A percentile compares a stretch with the other conserved stretches of the same genome.
Evolutionary conservation across 2,797 vertebrate genomes (phyloP).

Genomic region (Crocidura indochinensis): DNA sequence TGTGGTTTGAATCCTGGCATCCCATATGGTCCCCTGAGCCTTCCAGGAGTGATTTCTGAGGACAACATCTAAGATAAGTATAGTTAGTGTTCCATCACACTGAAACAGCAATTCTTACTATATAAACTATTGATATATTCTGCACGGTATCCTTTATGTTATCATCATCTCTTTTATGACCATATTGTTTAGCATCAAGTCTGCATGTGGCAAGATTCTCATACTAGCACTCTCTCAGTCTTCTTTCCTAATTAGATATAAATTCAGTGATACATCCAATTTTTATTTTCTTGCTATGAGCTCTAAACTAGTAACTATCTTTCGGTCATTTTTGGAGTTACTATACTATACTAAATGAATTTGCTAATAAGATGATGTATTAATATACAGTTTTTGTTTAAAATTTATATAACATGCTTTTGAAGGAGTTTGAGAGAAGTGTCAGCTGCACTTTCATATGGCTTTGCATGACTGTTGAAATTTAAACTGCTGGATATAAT

Average conservation of each 20-base stretch:
- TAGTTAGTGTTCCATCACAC: slow-evolving; percentile 47
- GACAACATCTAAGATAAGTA: slow-evolving; percentile 53
- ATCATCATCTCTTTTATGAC: slow-evolving; percentile 78
- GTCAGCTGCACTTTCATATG: slow-evolving; percentile 84
- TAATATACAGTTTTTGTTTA: slow-evolving; percentile 70
- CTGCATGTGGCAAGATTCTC: slow-evolving; percentile 82
- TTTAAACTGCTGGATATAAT: slow-evolving; percentile 82
- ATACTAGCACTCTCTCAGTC: slow-evolving; percentile 89
- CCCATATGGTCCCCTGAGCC: too few species aligned
- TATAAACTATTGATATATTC: slow-evolving; percentile 73
- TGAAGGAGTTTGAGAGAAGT: slow-evolving; percentile 89
- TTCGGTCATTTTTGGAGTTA: slow-evolving; percentile 60
- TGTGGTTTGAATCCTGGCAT: too few species aligned
- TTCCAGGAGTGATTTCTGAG: neutral
- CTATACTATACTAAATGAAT: slow-evolving; percentile 67
- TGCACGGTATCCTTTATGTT: slow-evolving; percentile 88
- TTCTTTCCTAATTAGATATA: slow-evolving; percentile 72
- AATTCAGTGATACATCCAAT: slow-evolving; percentile 12
- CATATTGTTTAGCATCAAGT: slow-evolving; percentile 86
- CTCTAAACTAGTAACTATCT: slow-evolving; percentile 54
- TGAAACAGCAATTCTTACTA: slow-evolving; percentile 58
- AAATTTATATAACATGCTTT: slow-evolving; percentile 16
- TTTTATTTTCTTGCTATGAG: slow-evolving; percentile 64
- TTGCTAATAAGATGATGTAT: slow-evolving; percentile 48
- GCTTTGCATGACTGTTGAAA: slow-evolving; percentile 90